Conservation (phyloP, 2,888 invertebrate species). For the Xestia sexstrigata region DNA sequence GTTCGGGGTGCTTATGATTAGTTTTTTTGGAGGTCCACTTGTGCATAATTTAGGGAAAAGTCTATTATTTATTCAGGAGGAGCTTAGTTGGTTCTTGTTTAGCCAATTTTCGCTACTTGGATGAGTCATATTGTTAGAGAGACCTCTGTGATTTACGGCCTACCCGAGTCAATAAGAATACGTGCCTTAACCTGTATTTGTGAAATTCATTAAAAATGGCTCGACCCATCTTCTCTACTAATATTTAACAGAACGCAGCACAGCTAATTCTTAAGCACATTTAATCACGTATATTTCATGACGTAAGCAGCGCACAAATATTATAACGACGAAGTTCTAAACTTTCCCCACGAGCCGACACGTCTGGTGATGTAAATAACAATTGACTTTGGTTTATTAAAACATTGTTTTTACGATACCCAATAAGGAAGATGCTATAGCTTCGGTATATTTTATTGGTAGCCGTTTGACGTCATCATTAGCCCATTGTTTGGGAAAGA, state of each 20-base stretch:
- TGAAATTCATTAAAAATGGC: conserved; percentile 12
- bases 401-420: conserved; percentile 49
- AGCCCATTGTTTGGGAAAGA: conserved; percentile 27
- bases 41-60: conserved; percentile 10
- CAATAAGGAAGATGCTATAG: conserved; percentile 27
- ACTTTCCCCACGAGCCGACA: conserved; percentile 60
- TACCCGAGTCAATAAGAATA: background rate
- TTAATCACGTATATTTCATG: conserved; percentile 65
- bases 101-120: conserved; percentile 11
- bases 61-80: conserved; percentile 29
- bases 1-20: conserved; percentile 15
- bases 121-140: background rate
- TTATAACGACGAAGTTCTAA: conserved; percentile 56
- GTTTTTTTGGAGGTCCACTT: conserved; percentile 35
- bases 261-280: conserved; percentile 56
- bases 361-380: conserved; percentile 63
- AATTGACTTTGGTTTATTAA: conserved; percentile 51
- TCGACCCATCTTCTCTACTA: conserved; percentile 13
- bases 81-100: conserved; percentile 4
- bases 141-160: background rate
- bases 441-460: conserved; percentile 32
- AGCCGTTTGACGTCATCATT: conserved; percentile 43
- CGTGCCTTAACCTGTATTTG: background rate
- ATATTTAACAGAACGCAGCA: conserved; percentile 41
- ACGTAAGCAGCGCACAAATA: conserved; percentile 62